A percentile compares a stretch with the other conserved stretches of the same genome.
phyloP scores from a whole-genome alignment of 1,140 invertebrate genomes.

The Plodia interpunctella region DNA sequence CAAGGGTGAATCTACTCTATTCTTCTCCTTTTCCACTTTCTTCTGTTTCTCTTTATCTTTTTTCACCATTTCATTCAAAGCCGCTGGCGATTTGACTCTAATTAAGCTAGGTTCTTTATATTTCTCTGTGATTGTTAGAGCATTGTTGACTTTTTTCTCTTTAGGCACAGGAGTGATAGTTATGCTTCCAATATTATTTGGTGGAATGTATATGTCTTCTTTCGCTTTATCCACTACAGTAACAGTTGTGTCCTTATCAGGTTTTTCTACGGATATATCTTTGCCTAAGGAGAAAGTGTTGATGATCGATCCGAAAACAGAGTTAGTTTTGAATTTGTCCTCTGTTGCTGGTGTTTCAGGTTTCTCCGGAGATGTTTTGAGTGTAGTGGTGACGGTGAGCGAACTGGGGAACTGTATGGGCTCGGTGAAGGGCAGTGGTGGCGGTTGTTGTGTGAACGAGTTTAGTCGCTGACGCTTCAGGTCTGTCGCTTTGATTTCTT shows the following conservation, averaged over 20 bases:
- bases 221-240: conserved; percentile 30
- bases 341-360: conserved; percentile 26
- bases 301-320: conserved; percentile 38
- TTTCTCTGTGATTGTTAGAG: conserved; percentile 27
- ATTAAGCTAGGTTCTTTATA: conserved; percentile 42
- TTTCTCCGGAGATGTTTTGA: conserved; percentile 36
- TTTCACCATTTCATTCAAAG: conserved; percentile 56
- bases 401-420: conserved; percentile 62
- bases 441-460: conserved; percentile 29
- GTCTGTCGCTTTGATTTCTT: conserved; percentile 56
- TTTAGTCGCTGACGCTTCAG: conserved; percentile 44
- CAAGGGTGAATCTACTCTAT: conserved; percentile 34
- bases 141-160: conserved; percentile 35
- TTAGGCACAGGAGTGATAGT: conserved; percentile 59
- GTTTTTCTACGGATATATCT: conserved; percentile 47
- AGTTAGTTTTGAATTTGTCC: conserved; percentile 40
- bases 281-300: conserved; percentile 43
- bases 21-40: conserved; percentile 25
- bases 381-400: conserved; percentile 58
- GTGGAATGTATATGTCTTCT: conserved; percentile 53
- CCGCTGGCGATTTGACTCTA: conserved; percentile 58
- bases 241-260: conserved; percentile 39
- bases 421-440: conserved; percentile 30
- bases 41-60: conserved; percentile 48
- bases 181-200: conserved; percentile 66